Evolutionary conservation across 1,140 invertebrate genomes (phyloP).

Genomic region (Sitodiplosis mosellana): DNA sequence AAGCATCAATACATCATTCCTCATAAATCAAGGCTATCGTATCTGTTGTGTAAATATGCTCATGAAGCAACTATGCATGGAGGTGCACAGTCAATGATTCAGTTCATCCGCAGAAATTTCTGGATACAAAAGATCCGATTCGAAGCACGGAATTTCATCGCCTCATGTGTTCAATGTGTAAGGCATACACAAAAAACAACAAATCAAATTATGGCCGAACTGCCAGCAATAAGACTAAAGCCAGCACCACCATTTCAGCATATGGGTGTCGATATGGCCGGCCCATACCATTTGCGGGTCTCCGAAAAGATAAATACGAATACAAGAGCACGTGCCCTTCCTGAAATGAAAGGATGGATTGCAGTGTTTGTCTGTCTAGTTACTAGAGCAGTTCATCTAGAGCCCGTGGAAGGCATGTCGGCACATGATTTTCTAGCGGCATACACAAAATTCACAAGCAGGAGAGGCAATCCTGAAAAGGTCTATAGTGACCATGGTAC

Average conservation of each 20-base stretch:
- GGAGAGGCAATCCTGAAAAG: neutral
- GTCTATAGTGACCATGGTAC: slow-evolving; percentile 13
- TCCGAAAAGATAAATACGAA: neutral
- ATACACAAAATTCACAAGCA: neutral
- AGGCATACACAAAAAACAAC: too few relatives aligned
- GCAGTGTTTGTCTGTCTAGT: neutral
- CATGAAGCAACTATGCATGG: too few relatives aligned
- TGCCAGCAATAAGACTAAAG: slow-evolving; percentile 9
- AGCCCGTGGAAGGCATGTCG: neutral
- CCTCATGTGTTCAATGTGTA: too few relatives aligned
- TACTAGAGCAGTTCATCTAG: neutral
- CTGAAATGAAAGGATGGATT: neutral
- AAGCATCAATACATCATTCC: too few relatives aligned
- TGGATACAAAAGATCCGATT: too few relatives aligned
- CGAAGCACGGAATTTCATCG: too few relatives aligned
- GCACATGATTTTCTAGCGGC: neutral
- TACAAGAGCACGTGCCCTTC: neutral
- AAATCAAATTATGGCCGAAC: slow-evolving; percentile 9
- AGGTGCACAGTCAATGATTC: too few relatives aligned
- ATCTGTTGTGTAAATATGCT: too few relatives aligned
- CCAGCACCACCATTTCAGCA: slow-evolving; percentile 11
- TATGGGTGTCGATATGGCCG: slow-evolving; percentile 12
- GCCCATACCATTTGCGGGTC: slow-evolving; percentile 3
- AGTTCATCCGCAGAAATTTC: too few relatives aligned
- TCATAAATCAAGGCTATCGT: too few relatives aligned